Evolutionary conservation across 2,888 invertebrate species (phyloP).

Genomic region (Ligdia adustata): DNA sequence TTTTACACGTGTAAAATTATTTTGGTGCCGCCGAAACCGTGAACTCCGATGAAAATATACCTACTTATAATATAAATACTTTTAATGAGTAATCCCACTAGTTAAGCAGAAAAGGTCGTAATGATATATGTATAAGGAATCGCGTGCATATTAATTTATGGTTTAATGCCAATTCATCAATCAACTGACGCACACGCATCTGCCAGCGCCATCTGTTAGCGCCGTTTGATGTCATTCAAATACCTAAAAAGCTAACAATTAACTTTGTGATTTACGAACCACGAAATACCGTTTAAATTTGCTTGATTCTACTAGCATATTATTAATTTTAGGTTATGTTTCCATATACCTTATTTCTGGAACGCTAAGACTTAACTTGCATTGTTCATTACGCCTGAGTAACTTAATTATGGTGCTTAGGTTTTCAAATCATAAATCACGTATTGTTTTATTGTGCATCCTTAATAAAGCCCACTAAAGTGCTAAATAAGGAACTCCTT

Average conservation of each 20-base stretch:
- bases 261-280: background rate
- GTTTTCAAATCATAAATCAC: conserved; percentile 39
- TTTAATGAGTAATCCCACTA: background rate
- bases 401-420: conserved; percentile 7
- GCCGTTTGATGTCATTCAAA: conserved; percentile 47
- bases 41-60: too few relatives aligned
- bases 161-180: conserved; percentile 39
- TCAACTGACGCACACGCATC: conserved; percentile 54
- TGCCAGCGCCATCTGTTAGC: conserved; percentile 60
- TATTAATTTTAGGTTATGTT: background rate
- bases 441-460: conserved; percentile 42
- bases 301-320: background rate
- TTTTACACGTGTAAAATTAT: too few relatives aligned
- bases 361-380: conserved; percentile 5
- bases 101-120: conserved; percentile 44
- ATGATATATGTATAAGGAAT: conserved; percentile 33
- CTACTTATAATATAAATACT: too few relatives aligned
- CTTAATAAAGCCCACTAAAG: conserved; percentile 36
- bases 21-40: too few relatives aligned
- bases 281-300: conserved; percentile 9
- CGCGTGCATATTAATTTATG: background rate
- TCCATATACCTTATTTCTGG: conserved; percentile 5
- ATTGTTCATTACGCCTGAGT: conserved; percentile 2
- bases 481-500: conserved; percentile 36
- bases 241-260: background rate